These are phyloP conservation scores for Falco columbarius DNA, from an alignment of 2,797 vertebrate genomes.

Conservation along the genomic window DNA sequence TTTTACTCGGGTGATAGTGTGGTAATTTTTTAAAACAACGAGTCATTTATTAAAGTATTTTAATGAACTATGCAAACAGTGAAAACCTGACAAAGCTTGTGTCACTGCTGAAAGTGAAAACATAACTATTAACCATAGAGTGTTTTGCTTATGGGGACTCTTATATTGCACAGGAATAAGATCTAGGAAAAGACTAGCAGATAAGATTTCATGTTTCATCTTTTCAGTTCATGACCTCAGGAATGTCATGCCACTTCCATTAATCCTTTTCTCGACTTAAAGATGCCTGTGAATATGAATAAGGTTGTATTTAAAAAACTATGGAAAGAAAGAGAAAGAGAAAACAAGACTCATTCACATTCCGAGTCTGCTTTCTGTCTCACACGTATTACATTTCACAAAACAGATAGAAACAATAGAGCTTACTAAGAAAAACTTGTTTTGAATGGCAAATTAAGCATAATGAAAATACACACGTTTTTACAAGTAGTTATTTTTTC, in stretches of 20 bases:
- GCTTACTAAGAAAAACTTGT: constrained; percentile 83
- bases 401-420: constrained; percentile 82
- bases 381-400: constrained; percentile 81
- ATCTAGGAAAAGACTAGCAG: constrained; percentile 15
- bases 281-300: neutral
- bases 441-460: constrained; percentile 79
- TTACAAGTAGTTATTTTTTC: constrained; percentile 67
- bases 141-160: constrained; percentile 7
- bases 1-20: constrained; percentile 39
- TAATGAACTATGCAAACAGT: constrained; percentile 55
- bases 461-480: constrained; percentile 77
- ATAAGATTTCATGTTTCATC: neutral
- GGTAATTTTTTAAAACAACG: constrained; percentile 41
- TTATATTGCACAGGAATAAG: neutral
- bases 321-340: constrained; percentile 40
- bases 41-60: constrained; percentile 56
- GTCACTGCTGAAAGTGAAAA: constrained; percentile 60
- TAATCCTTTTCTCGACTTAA: constrained; percentile 29
- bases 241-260: constrained; percentile 3
- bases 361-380: constrained; percentile 80
- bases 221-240: constrained; percentile 36
- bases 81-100: constrained; percentile 58
- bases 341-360: constrained; percentile 80
- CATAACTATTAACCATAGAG: constrained; percentile 37
- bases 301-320: constrained; percentile 23